A percentile compares a stretch with the other conserved stretches of the same genome.
phyloP scores from a whole-genome alignment of 2,113 vertebrate species.

The Cyrtonyx montezumae region DNA sequence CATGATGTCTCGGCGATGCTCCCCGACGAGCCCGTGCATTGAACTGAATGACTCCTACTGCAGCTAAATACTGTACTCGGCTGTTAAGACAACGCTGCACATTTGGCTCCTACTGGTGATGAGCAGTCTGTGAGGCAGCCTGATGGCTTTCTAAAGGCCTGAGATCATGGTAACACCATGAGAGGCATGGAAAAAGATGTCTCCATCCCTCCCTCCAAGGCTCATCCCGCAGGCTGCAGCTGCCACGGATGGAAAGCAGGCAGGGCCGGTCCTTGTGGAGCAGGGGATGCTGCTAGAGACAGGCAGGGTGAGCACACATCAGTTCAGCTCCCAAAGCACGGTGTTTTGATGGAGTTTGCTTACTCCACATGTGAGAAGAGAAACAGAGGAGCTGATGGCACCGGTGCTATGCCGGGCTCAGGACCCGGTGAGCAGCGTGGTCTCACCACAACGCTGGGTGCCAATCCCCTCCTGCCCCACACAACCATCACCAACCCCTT shows the following conservation, averaged over 20 bases:
- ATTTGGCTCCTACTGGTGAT: background rate
- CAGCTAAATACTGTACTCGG: background rate
- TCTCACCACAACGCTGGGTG: background rate
- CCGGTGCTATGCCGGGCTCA: background rate
- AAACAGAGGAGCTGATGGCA: accelerated
- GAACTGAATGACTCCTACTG: background rate
- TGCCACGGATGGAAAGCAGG: background rate
- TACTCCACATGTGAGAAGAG: no score
- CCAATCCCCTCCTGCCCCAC: background rate
- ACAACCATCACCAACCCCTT: background rate
- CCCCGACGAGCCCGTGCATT: background rate
- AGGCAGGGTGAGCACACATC: accelerated
- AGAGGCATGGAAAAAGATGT: background rate
- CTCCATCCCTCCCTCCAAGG: background rate
- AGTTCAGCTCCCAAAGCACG: accelerated
- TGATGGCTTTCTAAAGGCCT: background rate
- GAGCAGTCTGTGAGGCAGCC: background rate
- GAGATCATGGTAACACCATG: background rate
- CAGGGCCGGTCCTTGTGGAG: background rate
- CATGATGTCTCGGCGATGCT: background rate
- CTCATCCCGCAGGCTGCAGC: background rate
- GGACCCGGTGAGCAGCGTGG: background rate
- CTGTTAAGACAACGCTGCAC: background rate
- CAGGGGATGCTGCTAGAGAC: background rate
- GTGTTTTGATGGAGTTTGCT: accelerated